phyloP scores from a whole-genome alignment of 2,113 vertebrate species.

The Condylura cristata region DNA sequence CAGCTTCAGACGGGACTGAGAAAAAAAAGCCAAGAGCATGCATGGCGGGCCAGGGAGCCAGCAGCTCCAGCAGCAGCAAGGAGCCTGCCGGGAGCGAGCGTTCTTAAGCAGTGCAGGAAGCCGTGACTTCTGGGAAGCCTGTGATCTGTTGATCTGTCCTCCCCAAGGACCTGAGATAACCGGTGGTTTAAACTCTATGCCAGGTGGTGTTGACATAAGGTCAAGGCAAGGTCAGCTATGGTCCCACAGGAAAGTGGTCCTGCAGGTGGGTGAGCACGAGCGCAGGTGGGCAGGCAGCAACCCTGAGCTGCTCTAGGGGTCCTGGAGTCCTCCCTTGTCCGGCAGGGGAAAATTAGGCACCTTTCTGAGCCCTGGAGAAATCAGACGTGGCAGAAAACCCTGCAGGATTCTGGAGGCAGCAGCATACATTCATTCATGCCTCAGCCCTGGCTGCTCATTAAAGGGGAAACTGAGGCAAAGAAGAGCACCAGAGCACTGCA shows the following conservation, averaged over 20 bases:
- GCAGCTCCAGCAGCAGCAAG: not conserved
- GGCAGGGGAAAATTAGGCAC: not conserved
- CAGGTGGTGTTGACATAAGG: constrained; percentile 74
- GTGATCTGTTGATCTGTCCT: constrained; percentile 74
- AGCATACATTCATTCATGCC: not conserved
- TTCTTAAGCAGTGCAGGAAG: not conserved
- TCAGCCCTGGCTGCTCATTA: not conserved
- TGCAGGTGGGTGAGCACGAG: not conserved
- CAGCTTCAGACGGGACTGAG: not conserved
- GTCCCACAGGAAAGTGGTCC: constrained; percentile 57
- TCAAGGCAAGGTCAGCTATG: constrained; percentile 81
- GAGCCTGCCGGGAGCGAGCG: not conserved
- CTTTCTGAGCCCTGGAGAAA: not conserved
- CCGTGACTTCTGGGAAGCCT: not conserved
- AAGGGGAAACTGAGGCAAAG: constrained; percentile 19
- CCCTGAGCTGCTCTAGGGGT: not conserved
- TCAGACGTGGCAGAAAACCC: not conserved
- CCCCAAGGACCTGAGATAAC: constrained; percentile 79
- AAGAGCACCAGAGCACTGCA: not conserved
- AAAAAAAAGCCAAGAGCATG: not conserved
- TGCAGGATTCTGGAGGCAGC: not conserved
- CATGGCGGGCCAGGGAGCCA: not conserved
- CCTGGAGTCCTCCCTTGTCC: not conserved
- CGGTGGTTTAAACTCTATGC: constrained; percentile 81
- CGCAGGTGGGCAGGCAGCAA: constrained; percentile 53